Evolutionary conservation across 1,140 invertebrate species (phyloP).

Genomic region (Apis cerana): DNA sequence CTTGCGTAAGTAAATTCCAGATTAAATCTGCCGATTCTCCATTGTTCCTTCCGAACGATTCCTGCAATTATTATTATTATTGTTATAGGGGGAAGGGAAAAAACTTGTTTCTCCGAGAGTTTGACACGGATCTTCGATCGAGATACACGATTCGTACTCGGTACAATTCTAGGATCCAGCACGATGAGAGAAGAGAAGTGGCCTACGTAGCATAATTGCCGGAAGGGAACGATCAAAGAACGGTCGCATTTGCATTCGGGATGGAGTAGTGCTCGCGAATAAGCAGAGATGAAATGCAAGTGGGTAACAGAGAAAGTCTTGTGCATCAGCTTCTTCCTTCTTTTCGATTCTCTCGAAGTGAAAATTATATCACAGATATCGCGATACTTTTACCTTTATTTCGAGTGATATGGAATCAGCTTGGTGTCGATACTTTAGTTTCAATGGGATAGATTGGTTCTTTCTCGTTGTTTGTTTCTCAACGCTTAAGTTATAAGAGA

Average conservation of each 20-base stretch:
- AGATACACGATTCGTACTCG: background rate
- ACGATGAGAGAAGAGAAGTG: background rate
- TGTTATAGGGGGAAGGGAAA: background rate
- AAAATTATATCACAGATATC: background rate
- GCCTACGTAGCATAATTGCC: constrained; percentile 16
- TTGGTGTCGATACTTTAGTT: background rate
- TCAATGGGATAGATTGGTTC: background rate
- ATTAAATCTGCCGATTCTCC: background rate
- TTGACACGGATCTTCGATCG: background rate
- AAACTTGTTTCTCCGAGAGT: background rate
- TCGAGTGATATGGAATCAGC: background rate
- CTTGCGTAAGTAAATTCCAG: background rate
- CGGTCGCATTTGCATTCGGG: constrained; percentile 26
- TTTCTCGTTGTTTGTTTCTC: background rate
- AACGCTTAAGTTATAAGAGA: background rate
- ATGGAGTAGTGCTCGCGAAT: constrained; percentile 16
- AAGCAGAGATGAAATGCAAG: background rate
- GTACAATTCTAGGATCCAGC: background rate
- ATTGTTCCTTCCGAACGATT: background rate
- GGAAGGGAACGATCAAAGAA: constrained; percentile 35
- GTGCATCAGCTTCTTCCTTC: background rate
- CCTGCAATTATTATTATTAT: background rate
- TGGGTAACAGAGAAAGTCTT: background rate
- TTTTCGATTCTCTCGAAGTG: background rate
- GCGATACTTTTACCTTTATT: background rate